These are phyloP conservation scores for Liasis olivaceus DNA, from an alignment of 2,797 vertebrate genomes.

Conservation along the genomic window DNA sequence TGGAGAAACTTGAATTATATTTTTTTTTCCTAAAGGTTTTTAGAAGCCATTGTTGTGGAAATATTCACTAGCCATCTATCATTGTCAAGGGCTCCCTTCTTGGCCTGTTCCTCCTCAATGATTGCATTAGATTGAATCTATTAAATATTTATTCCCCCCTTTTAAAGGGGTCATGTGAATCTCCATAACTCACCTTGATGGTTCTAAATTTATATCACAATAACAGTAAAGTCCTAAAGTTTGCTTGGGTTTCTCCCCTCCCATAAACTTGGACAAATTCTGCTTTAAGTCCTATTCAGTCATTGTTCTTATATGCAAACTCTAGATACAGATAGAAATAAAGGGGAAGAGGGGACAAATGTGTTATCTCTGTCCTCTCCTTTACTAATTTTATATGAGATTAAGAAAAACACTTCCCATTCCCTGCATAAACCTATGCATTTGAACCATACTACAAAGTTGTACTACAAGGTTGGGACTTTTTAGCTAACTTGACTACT, in stretches of 20 bases:
- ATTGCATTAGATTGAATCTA: conserved; percentile 72
- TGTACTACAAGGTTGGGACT: too few species aligned
- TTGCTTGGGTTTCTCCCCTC: neutral
- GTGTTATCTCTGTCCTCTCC: neutral
- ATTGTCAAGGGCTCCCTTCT: conserved; percentile 71
- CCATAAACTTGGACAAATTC: neutral
- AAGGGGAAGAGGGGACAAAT: neutral
- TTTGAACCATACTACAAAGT: neutral
- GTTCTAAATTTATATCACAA: conserved; percentile 21
- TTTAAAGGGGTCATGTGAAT: conserved; percentile 72
- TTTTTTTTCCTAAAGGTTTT: conserved; percentile 23
- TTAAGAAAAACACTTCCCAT: too few species aligned
- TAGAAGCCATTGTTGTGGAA: neutral
- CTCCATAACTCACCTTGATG: conserved; percentile 74
- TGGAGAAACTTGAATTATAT: neutral
- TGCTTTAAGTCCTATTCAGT: neutral
- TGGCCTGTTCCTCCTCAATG: conserved; percentile 72
- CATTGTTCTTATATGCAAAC: neutral
- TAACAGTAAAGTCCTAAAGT: conserved; percentile 31
- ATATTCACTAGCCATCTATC: conserved; percentile 56
- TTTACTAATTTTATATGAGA: neutral
- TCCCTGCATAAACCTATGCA: neutral
- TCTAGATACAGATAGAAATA: neutral
- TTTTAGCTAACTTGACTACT: neutral
- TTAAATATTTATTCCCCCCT: conserved; percentile 78